A percentile compares a stretch with the other conserved stretches of the same genome.
phyloP scores from a whole-genome alignment of 2,113 vertebrate species.

The Rynchops niger region DNA sequence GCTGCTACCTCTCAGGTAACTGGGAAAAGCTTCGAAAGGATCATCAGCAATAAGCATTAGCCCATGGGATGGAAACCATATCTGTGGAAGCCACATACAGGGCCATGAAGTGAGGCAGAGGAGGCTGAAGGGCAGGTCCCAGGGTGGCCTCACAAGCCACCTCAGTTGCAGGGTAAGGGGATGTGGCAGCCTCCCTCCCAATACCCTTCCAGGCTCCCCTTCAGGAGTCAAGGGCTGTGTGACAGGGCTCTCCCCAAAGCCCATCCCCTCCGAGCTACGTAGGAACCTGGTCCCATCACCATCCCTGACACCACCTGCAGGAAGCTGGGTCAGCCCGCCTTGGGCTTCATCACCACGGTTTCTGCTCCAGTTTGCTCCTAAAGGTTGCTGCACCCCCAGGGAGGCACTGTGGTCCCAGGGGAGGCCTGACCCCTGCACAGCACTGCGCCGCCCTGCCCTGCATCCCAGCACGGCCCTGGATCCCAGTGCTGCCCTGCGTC shows the following conservation, averaged over 20 bases:
- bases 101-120: not conserved
- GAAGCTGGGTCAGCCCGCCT: not conserved
- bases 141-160: not conserved
- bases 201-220: too few species aligned
- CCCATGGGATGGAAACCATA: not conserved
- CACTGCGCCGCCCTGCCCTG: not conserved
- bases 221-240: not conserved
- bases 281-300: not conserved
- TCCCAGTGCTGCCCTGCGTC: too few species aligned
- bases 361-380: not conserved
- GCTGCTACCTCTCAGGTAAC: not conserved
- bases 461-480: too few species aligned
- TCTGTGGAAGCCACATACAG: not conserved
- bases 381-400: not conserved
- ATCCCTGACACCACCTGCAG: not conserved
- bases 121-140: not conserved
- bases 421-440: not conserved
- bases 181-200: not conserved
- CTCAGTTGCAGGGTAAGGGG: not conserved
- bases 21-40: constrained; percentile 13
- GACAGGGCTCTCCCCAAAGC: not conserved
- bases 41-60: not conserved
- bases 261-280: accelerated
- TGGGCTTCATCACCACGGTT: not conserved
- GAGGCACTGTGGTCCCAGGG: accelerated